phyloP scores from a whole-genome alignment of 2,113 vertebrate species.

The Salvelinus alpinus region DNA sequence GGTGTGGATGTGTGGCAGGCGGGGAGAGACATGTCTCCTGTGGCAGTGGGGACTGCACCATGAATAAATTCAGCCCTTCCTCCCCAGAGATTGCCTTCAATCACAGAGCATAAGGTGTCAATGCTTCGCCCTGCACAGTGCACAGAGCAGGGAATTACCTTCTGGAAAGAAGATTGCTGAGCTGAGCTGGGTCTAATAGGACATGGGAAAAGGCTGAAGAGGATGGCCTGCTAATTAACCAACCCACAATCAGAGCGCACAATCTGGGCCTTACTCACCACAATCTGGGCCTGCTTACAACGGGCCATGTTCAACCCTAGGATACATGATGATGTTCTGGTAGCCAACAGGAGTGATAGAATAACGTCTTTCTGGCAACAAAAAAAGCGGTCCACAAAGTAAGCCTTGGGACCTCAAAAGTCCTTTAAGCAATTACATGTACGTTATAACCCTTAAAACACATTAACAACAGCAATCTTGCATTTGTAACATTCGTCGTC shows the following conservation, averaged over 20 bases:
- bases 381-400: neutral
- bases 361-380: neutral
- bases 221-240: slow-evolving; percentile 67
- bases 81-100: slow-evolving; percentile 78
- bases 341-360: neutral
- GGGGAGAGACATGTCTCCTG: slow-evolving; percentile 65
- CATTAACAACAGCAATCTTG: too few species aligned
- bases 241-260: slow-evolving; percentile 62
- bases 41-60: slow-evolving; percentile 66
- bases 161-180: slow-evolving; percentile 65
- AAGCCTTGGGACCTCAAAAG: neutral
- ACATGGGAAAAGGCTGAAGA: slow-evolving; percentile 56
- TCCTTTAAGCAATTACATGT: neutral
- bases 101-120: slow-evolving; percentile 79
- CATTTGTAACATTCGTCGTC: too few species aligned
- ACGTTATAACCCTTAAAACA: too few species aligned
- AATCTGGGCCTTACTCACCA: slow-evolving; percentile 46
- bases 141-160: slow-evolving; percentile 72
- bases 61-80: slow-evolving; percentile 77
- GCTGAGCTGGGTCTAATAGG: slow-evolving; percentile 68
- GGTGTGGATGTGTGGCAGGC: slow-evolving; percentile 61
- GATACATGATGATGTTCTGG: neutral
- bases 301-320: slow-evolving; percentile 45
- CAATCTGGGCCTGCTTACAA: slow-evolving; percentile 50
- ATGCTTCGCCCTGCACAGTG: slow-evolving; percentile 60